Evolutionary conservation across 2,113 vertebrate genomes (phyloP).

Genomic region (Monopterus albus): DNA sequence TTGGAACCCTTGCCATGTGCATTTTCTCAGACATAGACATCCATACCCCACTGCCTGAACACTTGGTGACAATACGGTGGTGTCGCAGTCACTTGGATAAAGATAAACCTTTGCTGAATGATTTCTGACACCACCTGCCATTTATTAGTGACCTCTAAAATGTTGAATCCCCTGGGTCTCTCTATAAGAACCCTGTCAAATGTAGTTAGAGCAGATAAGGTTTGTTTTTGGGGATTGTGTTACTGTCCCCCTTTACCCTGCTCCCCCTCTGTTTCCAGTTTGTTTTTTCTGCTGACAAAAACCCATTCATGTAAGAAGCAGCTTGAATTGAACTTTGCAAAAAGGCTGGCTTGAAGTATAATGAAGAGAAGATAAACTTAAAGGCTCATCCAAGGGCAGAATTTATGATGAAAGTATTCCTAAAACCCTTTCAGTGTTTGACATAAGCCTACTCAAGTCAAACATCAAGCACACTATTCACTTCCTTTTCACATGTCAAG

Average conservation of each 20-base stretch:
- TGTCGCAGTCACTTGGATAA: conserved; percentile 50
- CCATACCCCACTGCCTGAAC: conserved; percentile 39
- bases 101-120: conserved; percentile 66
- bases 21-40: conserved; percentile 69
- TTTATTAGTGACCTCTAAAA: conserved; percentile 53
- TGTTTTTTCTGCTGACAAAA: conserved; percentile 55
- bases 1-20: conserved; percentile 72
- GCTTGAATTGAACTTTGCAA: conserved; percentile 48
- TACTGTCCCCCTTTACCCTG: conserved; percentile 53
- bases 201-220: conserved; percentile 58
- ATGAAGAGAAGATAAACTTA: conserved; percentile 50
- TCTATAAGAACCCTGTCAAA: conserved; percentile 59
- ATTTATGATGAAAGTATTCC: conserved; percentile 58
- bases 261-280: conserved; percentile 38
- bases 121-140: conserved; percentile 72
- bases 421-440: conserved; percentile 51
- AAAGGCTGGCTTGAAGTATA: conserved; percentile 52
- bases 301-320: conserved; percentile 53
- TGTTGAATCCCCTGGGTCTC: conserved; percentile 45
- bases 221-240: conserved; percentile 61
- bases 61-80: conserved; percentile 32
- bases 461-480: conserved; percentile 36
- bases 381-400: conserved; percentile 31
- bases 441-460: conserved; percentile 44
- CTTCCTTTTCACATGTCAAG: conserved; percentile 40